phyloP scores from a whole-genome alignment of 2,797 vertebrate genomes.

The Sebastes vulpes region DNA sequence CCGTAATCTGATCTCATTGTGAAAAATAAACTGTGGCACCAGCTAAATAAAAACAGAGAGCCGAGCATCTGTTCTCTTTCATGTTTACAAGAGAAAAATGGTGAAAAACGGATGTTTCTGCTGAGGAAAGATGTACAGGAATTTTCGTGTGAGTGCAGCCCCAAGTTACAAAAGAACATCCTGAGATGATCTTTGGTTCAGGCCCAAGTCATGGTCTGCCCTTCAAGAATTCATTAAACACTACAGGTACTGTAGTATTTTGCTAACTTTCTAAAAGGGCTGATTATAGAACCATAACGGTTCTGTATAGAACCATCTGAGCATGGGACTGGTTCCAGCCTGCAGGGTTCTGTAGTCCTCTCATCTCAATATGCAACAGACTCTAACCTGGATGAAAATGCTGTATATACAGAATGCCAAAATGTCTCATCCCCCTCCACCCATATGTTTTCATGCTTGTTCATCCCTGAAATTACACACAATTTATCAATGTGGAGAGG shows the following conservation, averaged over 20 bases:
- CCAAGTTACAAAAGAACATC: not conserved
- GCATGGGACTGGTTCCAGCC: not conserved
- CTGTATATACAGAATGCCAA: constrained; percentile 22
- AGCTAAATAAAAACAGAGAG: constrained; percentile 12
- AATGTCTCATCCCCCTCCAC: constrained; percentile 23
- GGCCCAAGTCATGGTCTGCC: not conserved
- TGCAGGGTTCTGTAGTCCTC: not conserved
- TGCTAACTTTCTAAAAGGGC: not conserved
- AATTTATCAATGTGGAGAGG: constrained; percentile 59
- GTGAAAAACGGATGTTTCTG: not conserved
- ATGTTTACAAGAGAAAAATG: constrained; percentile 18
- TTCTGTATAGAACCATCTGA: not conserved
- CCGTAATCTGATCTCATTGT: constrained; percentile 17
- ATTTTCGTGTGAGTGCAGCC: not conserved
- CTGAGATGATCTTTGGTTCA: not conserved
- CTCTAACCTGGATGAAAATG: constrained; percentile 20
- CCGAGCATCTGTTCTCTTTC: constrained; percentile 3
- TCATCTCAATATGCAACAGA: not conserved
- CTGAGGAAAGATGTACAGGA: not conserved
- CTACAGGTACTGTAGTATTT: not conserved
- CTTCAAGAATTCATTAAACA: not conserved
- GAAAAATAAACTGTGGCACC: constrained; percentile 21
- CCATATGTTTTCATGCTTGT: constrained; percentile 62
- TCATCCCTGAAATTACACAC: constrained; percentile 70
- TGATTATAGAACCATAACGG: not conserved